Conservation (phyloP, 2,888 invertebrate genomes). For the Caenorhabditis sp. region DNA sequence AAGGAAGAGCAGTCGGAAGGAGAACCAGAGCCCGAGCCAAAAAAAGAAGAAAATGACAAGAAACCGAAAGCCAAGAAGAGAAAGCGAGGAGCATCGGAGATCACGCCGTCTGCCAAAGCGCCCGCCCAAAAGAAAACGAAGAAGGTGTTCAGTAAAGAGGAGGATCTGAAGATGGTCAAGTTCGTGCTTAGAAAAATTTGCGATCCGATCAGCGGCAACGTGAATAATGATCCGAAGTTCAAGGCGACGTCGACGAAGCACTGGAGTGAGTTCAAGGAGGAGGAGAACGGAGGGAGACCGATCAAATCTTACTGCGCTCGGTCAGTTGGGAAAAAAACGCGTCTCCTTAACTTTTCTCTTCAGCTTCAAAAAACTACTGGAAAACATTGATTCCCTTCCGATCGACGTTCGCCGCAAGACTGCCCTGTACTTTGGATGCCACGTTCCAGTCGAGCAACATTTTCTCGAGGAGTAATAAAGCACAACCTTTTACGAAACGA, state of each 20-base stretch:
- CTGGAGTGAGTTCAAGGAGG: slow-evolving; percentile 11
- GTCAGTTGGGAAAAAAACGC: slow-evolving; percentile 1
- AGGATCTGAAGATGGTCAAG: slow-evolving; percentile 8
- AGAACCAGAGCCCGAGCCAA: too few species aligned
- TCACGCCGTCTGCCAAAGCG: too few species aligned
- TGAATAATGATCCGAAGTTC: not conserved
- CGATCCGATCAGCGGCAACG: not conserved
- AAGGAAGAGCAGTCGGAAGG: slow-evolving; percentile 1
- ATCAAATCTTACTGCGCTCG: not conserved
- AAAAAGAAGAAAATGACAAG: slow-evolving; percentile 4
- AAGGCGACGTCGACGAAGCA: not conserved
- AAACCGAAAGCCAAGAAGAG: not conserved
- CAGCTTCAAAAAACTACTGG: not conserved
- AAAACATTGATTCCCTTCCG: slow-evolving; percentile 1
- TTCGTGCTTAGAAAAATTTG: slow-evolving; percentile 12
- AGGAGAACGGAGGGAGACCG: not conserved
- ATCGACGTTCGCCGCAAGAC: slow-evolving; percentile 2
- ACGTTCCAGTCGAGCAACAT: slow-evolving; percentile 1
- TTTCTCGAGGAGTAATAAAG: slow-evolving; percentile 18
- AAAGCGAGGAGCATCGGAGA: not conserved
- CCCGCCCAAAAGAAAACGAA: too few species aligned
- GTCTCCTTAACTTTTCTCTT: not conserved
- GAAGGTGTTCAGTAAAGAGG: not conserved
- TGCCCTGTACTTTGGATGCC: slow-evolving; percentile 1
- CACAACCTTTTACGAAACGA: too few species aligned